Conservation (phyloP, 2,113 vertebrate species). For the Brachyistius frenatus region DNA sequence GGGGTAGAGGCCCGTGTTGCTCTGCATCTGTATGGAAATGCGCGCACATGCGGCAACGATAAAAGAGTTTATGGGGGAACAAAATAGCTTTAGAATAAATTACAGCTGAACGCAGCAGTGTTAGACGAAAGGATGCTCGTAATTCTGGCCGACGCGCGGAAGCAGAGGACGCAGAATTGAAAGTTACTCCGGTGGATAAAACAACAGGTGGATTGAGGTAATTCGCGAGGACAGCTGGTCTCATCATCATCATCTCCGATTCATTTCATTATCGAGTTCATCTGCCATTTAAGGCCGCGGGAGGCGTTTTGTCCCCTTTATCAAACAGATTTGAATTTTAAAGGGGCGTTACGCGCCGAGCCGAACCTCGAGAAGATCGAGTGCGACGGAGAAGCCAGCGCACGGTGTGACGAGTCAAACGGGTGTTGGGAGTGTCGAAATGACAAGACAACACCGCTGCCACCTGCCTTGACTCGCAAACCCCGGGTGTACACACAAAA, state of each 20-base stretch:
- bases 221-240: too few species aligned
- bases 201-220: too few species aligned
- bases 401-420: conserved; percentile 17
- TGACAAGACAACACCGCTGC: background rate
- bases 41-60: background rate
- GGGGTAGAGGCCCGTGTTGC: conserved; percentile 47
- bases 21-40: conserved; percentile 70
- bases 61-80: conserved; percentile 27
- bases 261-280: too few species aligned
- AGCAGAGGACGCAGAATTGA: conserved; percentile 2
- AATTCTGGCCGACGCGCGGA: conserved; percentile 4
- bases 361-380: background rate
- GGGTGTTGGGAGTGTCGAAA: conserved; percentile 24
- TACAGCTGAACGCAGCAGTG: conserved; percentile 13
- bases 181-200: conserved; percentile 47
- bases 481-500: background rate
- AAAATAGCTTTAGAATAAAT: conserved; percentile 57
- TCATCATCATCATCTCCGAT: too few species aligned
- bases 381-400: background rate
- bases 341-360: background rate
- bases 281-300: too few species aligned
- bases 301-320: too few species aligned
- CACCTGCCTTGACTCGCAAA: conserved; percentile 9
- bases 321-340: too few species aligned
- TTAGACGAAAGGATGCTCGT: conserved; percentile 39